Evolutionary conservation across 2,113 vertebrate species (phyloP), one percentile per base, ranked within the genome.

Genomic region (Dasyprocta punctata): DNA sequence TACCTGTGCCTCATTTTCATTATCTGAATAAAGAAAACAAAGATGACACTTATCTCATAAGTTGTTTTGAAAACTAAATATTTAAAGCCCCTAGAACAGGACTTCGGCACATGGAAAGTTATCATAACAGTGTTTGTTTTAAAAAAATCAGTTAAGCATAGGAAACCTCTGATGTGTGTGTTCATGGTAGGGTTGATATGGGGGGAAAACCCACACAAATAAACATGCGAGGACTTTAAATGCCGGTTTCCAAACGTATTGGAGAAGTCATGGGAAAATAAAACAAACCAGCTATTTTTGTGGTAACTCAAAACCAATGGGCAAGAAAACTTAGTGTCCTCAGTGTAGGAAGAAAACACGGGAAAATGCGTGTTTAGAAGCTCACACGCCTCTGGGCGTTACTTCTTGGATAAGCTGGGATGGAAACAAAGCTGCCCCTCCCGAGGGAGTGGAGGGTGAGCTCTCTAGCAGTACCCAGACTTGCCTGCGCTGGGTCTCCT

Each of bases 281-380:
- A 89, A 78, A 92, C 17, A 95, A 56, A 58, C 8, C 30, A 90
- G 16, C 71, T 81, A 65, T 85, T 78, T 95, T 61, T 81, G 49
- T 85, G 49, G 71, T 69, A 95, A 93, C 17, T 90, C 67, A 60
- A 88, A 87, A 65, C 38, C 38, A 91, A 73, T 89, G n/a, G n/a
- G 54, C 44, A 89, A 80, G 78, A 83, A 61, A 92, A 75, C 69
- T 41, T 28, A 41, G 20, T 60, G 49, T 73, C 33, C n/a, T 65
- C n/a, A 63, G n/a, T 41, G n/a, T 58, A 75, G 54, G 26, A 49
- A n/a, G 83, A 82, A 20, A 24, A 80, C 36, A 28, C 65, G 28
- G 47, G 44, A 71, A 60, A 60, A 41, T 69, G 20, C 54, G 2
- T 26, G 49, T 81, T 95, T 94, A 85, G 30, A 36, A 60, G 24